These are phyloP conservation scores for Rhodeus uyekii DNA, from an alignment of 2,797 vertebrate genomes.

Conservation along the genomic window DNA sequence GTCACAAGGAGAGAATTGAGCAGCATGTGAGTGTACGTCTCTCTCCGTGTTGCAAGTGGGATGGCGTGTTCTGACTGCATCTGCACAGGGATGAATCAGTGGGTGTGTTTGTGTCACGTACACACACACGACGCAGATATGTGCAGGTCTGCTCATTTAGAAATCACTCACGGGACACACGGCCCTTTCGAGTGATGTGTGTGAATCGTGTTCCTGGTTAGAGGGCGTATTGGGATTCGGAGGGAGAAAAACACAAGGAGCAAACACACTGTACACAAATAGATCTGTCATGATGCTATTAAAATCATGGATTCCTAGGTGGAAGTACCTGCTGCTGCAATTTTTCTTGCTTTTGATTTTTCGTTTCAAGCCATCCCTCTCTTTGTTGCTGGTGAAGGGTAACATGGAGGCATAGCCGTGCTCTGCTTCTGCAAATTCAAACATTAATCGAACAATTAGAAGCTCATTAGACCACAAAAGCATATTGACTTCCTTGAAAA, in stretches of 20 bases:
- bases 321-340: constrained; percentile 88
- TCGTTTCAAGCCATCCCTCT: constrained; percentile 86
- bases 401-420: constrained; percentile 95
- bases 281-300: neutral
- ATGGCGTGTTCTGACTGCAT: constrained; percentile 12
- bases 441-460: constrained; percentile 67
- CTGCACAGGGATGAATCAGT: constrained; percentile 17
- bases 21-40: constrained; percentile 11
- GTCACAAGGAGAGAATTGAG: constrained; percentile 22
- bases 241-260: neutral
- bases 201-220: neutral
- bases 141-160: neutral
- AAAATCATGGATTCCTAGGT: neutral
- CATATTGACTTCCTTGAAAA: neutral
- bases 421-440: constrained; percentile 87
- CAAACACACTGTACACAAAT: neutral
- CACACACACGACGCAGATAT: neutral
- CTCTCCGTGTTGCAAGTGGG: neutral
- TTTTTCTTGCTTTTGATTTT: constrained; percentile 92
- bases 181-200: neutral
- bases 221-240: neutral
- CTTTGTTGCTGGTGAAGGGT: constrained; percentile 87
- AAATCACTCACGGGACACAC: neutral
- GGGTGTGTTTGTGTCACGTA: constrained; percentile 6
- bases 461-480: constrained; percentile 39